Percentiles rank a stretch among this genome's conserved stretches.
phyloP scores from a whole-genome alignment of 2,113 vertebrate genomes.

The Oncorhynchus keta region DNA sequence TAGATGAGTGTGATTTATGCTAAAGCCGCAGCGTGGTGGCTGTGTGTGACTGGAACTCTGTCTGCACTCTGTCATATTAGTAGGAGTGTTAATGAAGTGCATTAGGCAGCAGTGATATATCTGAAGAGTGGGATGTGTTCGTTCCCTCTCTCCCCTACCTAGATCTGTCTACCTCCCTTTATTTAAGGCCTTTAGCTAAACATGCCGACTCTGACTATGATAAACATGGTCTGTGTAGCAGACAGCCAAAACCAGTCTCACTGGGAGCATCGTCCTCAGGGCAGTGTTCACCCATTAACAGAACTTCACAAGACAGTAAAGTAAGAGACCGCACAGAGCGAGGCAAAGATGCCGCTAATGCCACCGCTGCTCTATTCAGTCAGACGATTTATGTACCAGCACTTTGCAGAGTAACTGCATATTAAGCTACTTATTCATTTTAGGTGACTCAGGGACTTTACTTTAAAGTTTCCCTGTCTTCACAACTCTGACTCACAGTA shows the following conservation, averaged over 20 bases:
- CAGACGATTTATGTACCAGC: conserved; percentile 56
- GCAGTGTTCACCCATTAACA: conserved; percentile 17
- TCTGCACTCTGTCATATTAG: conserved; percentile 3
- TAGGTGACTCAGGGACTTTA: not conserved
- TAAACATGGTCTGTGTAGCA: not conserved
- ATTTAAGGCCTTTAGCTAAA: not conserved
- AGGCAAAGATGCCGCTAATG: conserved; percentile 43
- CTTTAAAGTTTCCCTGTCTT: conserved; percentile 31
- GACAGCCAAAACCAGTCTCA: not conserved
- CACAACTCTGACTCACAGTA: not conserved
- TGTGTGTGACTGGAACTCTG: not conserved
- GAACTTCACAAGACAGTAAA: conserved; percentile 14
- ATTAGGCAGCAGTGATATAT: conserved; percentile 37
- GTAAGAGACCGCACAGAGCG: conserved; percentile 46
- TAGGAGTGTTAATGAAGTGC: conserved; percentile 19
- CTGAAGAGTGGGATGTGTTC: conserved; percentile 2
- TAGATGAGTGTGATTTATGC: not conserved
- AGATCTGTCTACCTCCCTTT: not conserved
- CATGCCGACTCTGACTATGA: not conserved
- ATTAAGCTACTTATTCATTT: too few relatives aligned
- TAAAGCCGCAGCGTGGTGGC: not conserved
- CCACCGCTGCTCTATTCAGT: conserved; percentile 34
- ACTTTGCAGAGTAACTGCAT: conserved; percentile 30
- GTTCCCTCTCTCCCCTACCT: not conserved
- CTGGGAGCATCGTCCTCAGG: not conserved